Evolutionary conservation across 2,113 vertebrate species (phyloP).

Genomic region (human (Homo sapiens)): DNA sequence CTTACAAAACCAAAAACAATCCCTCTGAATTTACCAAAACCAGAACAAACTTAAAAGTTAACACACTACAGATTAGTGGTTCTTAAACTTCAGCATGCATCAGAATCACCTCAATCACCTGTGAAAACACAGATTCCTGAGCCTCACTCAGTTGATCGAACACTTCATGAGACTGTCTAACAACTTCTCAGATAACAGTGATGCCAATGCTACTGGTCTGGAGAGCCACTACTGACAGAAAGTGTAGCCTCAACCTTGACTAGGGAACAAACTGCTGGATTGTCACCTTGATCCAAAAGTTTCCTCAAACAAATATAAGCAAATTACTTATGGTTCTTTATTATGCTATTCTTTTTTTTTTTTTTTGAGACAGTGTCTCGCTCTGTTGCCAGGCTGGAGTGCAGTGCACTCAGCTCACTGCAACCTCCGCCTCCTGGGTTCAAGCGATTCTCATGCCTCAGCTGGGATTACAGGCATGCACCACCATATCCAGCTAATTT

Average conservation of each 20-base stretch:
- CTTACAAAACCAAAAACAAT: not conserved
- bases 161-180: not conserved
- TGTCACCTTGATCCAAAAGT: constrained; percentile 14
- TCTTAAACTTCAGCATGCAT: not conserved
- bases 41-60: not conserved
- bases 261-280: not conserved
- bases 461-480: too few relatives aligned
- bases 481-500: too few relatives aligned
- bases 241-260: not conserved
- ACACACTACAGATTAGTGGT: not conserved
- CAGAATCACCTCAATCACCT: not conserved
- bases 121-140: not conserved
- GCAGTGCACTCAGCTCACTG: too few relatives aligned
- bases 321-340: constrained; percentile 13
- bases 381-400: not conserved
- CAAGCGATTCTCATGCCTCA: too few relatives aligned
- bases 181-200: not conserved
- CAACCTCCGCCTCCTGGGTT: too few relatives aligned
- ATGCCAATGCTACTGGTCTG: not conserved
- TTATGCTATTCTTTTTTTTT: too few relatives aligned
- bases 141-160: not conserved
- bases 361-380: too few relatives aligned
- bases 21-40: not conserved
- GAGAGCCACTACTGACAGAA: not conserved
- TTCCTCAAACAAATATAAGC: not conserved